Base-by-base conservation (phyloP, 2,113 vertebrate species). In the Chaetodon auriga region DNA sequence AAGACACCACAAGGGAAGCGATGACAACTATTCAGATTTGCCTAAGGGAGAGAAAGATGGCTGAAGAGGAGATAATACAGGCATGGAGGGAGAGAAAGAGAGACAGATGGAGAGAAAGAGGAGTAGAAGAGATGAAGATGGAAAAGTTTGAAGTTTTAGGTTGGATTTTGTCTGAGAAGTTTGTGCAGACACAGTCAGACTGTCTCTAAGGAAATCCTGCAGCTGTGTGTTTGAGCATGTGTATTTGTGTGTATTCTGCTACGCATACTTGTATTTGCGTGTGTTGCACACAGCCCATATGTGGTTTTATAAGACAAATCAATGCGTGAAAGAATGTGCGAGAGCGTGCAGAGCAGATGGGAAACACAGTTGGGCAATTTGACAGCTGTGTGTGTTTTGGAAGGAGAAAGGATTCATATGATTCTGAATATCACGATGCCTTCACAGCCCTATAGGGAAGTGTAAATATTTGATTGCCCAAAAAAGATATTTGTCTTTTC, bases 311-410 rank as follows among this genome's bases (percentile, higher is more conserved):
- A 48, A 68, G 62, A 63, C 68, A 83, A 76, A 89, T 80, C 62
- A 46, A 72, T 71, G 86, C 58, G 23, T 85, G 68, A 87, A 76
- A 88, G 77, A 89, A 83, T 86, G 74, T 66, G 74, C 72, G 25
- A 6, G 23, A 70, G 74, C 23, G 14, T 72, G n/a, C 48, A 54
- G 43, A 48, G 68, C 76, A 74, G 58, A 84, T 72, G 73, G 66
- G 45, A 66, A 78, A 78, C 54, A 46, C 60, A 69, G 82, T 69
- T 71, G 70, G 69, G 48, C 78, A 76, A 83, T 80, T 41, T 83
- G 69, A 90, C 90, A 89, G 87, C 89, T 90, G 87, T 70, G 71
- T 87, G 82, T 58, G 36, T 68, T 85, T 87, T 82, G 65, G 73
- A 80, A 38, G 41, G 58, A 81, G 60, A 79, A 45, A 75, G 2